A percentile compares a stretch with the other conserved stretches of the same genome.
Conservation (phyloP, 2,113 vertebrate species). For the Herpetotheres cachinnans region DNA sequence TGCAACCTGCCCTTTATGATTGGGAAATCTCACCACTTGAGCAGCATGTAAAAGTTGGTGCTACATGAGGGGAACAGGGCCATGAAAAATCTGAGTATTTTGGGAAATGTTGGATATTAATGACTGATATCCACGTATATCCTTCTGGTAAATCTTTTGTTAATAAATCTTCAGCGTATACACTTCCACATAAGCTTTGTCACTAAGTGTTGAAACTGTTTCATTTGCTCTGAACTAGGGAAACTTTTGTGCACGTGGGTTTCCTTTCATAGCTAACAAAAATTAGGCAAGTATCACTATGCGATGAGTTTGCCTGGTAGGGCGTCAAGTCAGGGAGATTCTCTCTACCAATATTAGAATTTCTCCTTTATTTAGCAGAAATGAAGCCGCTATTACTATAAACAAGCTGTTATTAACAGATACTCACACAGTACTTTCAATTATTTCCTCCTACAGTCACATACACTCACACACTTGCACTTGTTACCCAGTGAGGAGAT, state of each 20-base stretch:
- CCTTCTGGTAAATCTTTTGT: background rate
- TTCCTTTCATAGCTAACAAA: background rate
- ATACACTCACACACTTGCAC: background rate
- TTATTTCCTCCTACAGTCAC: slow-evolving; percentile 9
- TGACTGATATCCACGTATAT: background rate
- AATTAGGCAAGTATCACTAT: background rate
- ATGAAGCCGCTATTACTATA: slow-evolving; percentile 1
- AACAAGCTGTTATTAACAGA: slow-evolving; percentile 22
- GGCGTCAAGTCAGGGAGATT: background rate
- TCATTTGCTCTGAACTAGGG: background rate
- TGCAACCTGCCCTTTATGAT: background rate
- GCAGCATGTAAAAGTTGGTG: background rate
- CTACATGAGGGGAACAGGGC: background rate
- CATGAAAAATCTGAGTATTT: background rate
- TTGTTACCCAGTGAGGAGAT: background rate
- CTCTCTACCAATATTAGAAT: background rate
- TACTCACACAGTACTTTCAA: background rate
- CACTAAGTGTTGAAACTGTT: background rate
- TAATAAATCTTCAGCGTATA: background rate
- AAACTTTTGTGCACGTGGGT: background rate
- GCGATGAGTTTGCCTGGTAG: background rate
- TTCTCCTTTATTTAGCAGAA: slow-evolving; percentile 27
- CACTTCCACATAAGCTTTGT: background rate
- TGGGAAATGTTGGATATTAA: background rate
- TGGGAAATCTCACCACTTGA: background rate